These are phyloP conservation scores for Kobus ellipsiprymnus DNA, from an alignment of 2,113 vertebrate genomes.

Conservation along the genomic window DNA sequence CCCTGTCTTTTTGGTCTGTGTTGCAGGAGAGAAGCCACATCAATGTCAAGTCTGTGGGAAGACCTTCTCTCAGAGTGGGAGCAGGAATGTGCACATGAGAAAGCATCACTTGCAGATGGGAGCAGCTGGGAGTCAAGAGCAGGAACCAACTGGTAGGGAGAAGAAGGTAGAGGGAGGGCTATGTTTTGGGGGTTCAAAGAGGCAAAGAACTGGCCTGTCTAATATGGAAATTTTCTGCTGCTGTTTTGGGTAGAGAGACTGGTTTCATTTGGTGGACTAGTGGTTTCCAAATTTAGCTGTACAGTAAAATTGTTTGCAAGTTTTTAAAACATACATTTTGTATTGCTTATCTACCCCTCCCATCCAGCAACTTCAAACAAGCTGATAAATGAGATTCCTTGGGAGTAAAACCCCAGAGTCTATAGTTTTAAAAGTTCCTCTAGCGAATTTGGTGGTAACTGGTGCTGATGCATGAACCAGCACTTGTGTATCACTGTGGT, in stretches of 20 bases:
- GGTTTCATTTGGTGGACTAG: background rate
- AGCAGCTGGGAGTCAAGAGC: conserved; percentile 79
- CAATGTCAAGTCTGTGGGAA: conserved; percentile 96
- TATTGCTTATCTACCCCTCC: background rate
- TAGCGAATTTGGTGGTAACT: background rate
- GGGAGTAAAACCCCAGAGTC: background rate
- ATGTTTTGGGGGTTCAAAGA: background rate
- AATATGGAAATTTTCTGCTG: background rate
- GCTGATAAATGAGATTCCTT: conserved; percentile 12
- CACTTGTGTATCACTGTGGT: background rate
- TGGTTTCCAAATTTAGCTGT: background rate
- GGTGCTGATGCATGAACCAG: background rate
- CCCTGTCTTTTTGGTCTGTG: conserved; percentile 8
- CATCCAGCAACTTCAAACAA: background rate
- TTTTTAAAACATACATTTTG: background rate
- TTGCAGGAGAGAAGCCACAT: conserved; percentile 95
- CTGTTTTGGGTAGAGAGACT: background rate
- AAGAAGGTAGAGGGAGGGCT: background rate
- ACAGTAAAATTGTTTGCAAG: background rate
- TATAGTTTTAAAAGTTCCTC: background rate
- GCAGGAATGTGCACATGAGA: conserved; percentile 96
- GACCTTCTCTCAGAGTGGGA: conserved; percentile 98
- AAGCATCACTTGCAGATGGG: conserved; percentile 88
- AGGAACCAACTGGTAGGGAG: conserved; percentile 80
- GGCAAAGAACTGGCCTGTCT: background rate